phyloP scores from a whole-genome alignment of 37 sponge, comb jelly and placozoan species.

The Halichondria panicea region DNA sequence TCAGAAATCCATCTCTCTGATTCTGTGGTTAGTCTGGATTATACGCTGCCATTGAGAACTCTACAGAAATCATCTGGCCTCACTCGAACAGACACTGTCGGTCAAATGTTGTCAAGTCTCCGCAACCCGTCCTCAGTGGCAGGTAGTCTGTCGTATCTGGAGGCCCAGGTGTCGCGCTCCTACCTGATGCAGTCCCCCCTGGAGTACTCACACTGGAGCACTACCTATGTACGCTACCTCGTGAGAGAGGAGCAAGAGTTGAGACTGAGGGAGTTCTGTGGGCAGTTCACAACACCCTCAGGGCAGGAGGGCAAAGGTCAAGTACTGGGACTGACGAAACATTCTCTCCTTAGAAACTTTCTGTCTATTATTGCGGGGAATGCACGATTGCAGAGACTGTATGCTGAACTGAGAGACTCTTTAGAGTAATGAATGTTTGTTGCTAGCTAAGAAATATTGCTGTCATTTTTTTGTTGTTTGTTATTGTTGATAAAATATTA shows the following conservation, averaged over 20 bases:
- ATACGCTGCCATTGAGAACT: constrained; percentile 11
- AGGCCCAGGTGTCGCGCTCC: constrained; percentile 60
- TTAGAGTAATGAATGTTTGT: constrained; percentile 29
- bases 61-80: neutral
- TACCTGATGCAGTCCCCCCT: constrained; percentile 31
- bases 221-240: constrained; percentile 59
- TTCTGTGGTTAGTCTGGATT: no score
- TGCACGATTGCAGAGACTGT: constrained; percentile 70
- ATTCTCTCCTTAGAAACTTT: constrained; percentile 39
- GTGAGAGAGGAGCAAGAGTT: constrained; percentile 53
- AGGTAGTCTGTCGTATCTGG: constrained; percentile 23
- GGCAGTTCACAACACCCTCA: constrained; percentile 23
- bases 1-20: neutral
- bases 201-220: constrained; percentile 77
- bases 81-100: constrained; percentile 8
- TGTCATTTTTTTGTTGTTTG: neutral
- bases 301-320: constrained; percentile 17
- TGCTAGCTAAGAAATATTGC: neutral
- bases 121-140: neutral
- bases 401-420: constrained; percentile 65
- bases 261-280: constrained; percentile 58
- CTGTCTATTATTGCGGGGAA: constrained; percentile 55
- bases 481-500: no score
- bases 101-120: constrained; percentile 6
- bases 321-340: constrained; percentile 49